Base-by-base conservation (phyloP, 2,797 vertebrate genomes). In the Melanotaenia maccullochi region DNA sequence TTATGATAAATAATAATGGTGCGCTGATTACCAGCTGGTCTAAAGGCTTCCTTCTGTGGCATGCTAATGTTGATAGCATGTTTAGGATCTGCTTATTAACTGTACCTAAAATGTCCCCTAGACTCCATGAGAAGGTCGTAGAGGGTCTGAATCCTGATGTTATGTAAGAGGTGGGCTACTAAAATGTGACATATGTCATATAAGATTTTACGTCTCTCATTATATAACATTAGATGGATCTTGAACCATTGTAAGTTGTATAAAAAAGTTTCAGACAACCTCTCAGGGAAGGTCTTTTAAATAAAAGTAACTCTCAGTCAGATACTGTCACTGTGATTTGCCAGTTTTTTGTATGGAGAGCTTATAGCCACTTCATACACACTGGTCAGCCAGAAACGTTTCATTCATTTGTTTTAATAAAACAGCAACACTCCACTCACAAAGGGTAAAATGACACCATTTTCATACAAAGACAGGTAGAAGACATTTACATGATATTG, bases 1-100 rank as follows among this genome's bases (percentile, higher is more conserved):
- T 61, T 58, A 55, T 35, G 71, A 69, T 81, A 71, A 68, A 75
- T 78, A 79, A 73, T 73, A 71, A 78, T 61, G 58, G n/a, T 22
- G 18, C 33, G 16, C 63, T 75, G 32, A 75, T 69, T 65, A 71
- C 52, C 32, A 73, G 3, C 70, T 55, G 16, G 28, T 60, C 20
- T n/a, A 7, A 60, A 59, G 59, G 44, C 28, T 65, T 11, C 4
- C 2, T 65, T 71, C 68, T 52, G 30, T 49, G 60, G 40, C 49
- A 35, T 55, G 33, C 22, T 24, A 9, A 13, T 59, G 25, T 25
- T 44, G 22, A 33, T 18, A 4, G 47, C 28, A 12, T 28, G 18
- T 35, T 36, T 38, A 44, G 36, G n/a, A 30, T 55, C 55, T 32
- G 7, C 44, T 40, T 33, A 40, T 58, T 55, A 55, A 16, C 28